Base-by-base conservation (phyloP, 2,888 invertebrate species). In the Aspidiotus rigidus region DNA sequence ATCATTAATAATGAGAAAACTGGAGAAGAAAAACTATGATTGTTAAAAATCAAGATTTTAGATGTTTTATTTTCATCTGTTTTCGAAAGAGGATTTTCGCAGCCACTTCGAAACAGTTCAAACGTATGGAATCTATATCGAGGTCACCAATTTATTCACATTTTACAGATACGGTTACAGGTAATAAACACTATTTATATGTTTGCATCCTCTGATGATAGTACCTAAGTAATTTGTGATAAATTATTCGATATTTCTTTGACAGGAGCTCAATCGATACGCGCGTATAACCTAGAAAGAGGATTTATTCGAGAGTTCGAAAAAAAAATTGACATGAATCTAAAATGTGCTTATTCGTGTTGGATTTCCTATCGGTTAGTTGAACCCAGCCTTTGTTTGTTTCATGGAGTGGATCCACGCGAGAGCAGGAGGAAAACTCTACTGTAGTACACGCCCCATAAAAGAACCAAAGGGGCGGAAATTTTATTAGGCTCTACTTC, bases 131-230 rank as follows among this genome's bases (percentile, higher is more conserved):
- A 78, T 95, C 95, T 0, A 87, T 95, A 0, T 92, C 93, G 1
- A 84, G 95, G 69, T 97, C 97, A 44, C 98, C 97, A 0, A 93
- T 98, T 75, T 98, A 94, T 80, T 94, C 95, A 9, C 96, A 96
- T 80, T 96, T 98, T 77, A 88, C 93, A 17, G 98, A 98, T 81
- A 94, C 93, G 57, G 87, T 98, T 62, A 89, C 90, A 3, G 81
- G 81, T 73, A 64, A 63, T 39, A 7, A 13, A n/a, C 7, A 55
- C 16, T 13, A 55, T 9, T 2, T 13, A 55, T 16, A 16, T 53
- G 28, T 3, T 15, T 5, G n/a, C n/a, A n/a, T n/a, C 13, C 53
- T 53, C n/a, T n/a, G n/a, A n/a, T n/a, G n/a, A n/a, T n/a, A n/a
- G n/a, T n/a, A n/a, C n/a, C n/a, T n/a, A n/a, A n/a, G n/a, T n/a